Evolutionary conservation across 2,888 invertebrate genomes (phyloP), one percentile per base, ranked within the genome.

Genomic region (Orthosia gothica): DNA sequence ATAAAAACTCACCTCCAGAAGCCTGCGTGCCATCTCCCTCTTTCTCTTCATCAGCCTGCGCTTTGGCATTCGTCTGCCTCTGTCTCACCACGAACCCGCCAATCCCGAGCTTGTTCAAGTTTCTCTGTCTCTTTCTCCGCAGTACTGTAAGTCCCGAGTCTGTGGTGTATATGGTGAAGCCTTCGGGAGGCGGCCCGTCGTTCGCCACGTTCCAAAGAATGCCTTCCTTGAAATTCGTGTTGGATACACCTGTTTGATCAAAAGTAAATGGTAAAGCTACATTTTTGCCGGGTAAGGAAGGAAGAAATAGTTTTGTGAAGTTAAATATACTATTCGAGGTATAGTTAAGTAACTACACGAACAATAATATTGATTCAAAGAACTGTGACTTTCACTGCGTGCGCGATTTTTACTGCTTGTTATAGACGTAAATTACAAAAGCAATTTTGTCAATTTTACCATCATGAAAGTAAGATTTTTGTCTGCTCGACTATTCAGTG

Each of bases 81-180:
- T 98, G 97, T 89, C 98, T 97, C 82, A 98, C 99, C 76, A 98
- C 97, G 91, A 99, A 99, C 0, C 99, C 99, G 9, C 99, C 99
- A 77, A 99, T 99, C 11, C 97, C 98, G 52, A 99, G 96, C 93
- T 99, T 99, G 91, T 99, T 98, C 57, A 99, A 95, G 94, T 99
- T 99, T 66, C 99, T 96, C 91, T 99, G 99, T 64, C 99, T 97
- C 93, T 99, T 99, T 78, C 98, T 97, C 74, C 98, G 96, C 75
- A 99, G 94, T 59, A 99, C 98, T 18, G 98, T 97, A n/a, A 98
- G 97, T 0, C 99, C 99, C 23, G 97, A 98, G 86, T 99, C 99
- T 76, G 98, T 98, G 0, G 98, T 98, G 89, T 97, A 98, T 62
- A 98, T 97, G 20, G 98, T 98, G 90, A 98, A 98, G 15, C 98